Evolutionary conservation across 2,888 invertebrate genomes (phyloP).

Genomic region (Kuschelorhynchus macadamiae): DNA sequence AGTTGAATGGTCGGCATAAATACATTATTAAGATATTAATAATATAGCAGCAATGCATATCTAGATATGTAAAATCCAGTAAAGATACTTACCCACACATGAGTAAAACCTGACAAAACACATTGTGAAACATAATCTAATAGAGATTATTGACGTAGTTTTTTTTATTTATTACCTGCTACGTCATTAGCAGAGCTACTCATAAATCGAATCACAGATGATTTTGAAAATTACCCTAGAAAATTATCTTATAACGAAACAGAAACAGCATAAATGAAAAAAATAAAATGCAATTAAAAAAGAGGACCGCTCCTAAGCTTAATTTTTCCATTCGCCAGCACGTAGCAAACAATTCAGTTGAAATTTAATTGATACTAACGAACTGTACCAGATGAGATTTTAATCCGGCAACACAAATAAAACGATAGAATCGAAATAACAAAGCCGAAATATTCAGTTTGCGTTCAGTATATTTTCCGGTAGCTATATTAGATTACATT

Average conservation of each 20-base stretch:
- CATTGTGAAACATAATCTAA: too few species aligned
- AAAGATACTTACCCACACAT: too few species aligned
- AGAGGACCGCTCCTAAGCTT: conserved; percentile 17
- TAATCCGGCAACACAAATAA: conserved; percentile 61
- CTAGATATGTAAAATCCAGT: too few species aligned
- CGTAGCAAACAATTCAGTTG: conserved; percentile 32
- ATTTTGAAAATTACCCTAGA: too few species aligned
- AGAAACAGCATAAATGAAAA: conserved; percentile 8
- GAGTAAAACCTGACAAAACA: too few species aligned
- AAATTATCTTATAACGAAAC: conserved; percentile 22
- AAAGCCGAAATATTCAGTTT: conserved; percentile 63
- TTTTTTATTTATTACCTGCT: too few species aligned
- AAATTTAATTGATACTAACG: conserved; percentile 57
- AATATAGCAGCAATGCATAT: too few species aligned
- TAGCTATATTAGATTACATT: conserved; percentile 71
- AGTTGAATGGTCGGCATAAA: too few species aligned
- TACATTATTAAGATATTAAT: too few species aligned
- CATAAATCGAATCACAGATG: too few species aligned
- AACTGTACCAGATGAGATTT: conserved; percentile 62
- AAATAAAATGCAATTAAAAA: conserved; percentile 22
- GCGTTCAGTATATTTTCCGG: conserved; percentile 66
- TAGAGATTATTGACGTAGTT: too few species aligned
- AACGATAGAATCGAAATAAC: conserved; percentile 62
- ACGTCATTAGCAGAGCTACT: too few species aligned
- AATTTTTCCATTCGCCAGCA: conserved; percentile 18